Percentiles rank a stretch among this genome's conserved stretches.
Conservation (phyloP, 2,888 invertebrate genomes). For the Lepas anatifera region DNA sequence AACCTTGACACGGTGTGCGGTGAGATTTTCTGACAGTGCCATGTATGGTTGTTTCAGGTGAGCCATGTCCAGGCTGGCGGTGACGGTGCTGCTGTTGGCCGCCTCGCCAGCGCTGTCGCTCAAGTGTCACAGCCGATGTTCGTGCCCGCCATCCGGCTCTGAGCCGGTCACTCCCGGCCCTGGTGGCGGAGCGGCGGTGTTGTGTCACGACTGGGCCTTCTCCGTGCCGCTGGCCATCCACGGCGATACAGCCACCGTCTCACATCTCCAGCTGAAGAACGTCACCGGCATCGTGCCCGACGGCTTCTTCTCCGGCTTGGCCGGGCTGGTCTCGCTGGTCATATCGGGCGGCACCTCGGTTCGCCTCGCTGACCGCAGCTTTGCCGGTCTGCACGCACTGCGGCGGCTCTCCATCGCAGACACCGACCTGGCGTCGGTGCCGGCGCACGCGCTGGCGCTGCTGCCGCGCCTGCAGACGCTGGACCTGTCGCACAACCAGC, state of each 20-base stretch:
- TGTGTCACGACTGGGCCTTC: not conserved
- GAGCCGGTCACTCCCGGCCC: no score
- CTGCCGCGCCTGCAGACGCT: not conserved
- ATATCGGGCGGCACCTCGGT: not conserved
- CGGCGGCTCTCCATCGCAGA: not conserved
- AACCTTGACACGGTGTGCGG: no score
- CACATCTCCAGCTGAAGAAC: not conserved
- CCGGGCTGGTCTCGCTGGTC: not conserved
- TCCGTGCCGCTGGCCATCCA: not conserved
- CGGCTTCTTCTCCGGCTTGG: not conserved
- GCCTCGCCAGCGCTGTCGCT: no score
- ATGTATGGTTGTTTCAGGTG: no score
- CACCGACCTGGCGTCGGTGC: not conserved
- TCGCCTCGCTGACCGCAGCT: not conserved
- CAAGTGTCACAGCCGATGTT: no score
- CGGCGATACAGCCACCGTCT: not conserved
- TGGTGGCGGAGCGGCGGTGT: not conserved
- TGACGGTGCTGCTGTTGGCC: no score
- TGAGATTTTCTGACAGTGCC: no score
- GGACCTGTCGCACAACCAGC: not conserved
- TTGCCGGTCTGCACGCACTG: not conserved
- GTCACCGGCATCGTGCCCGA: not conserved
- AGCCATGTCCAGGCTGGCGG: no score
- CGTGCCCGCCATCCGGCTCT: no score
- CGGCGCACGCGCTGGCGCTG: not conserved